Conservation (phyloP, 2,888 invertebrate species). For the Stenchaetothrips biformis region DNA sequence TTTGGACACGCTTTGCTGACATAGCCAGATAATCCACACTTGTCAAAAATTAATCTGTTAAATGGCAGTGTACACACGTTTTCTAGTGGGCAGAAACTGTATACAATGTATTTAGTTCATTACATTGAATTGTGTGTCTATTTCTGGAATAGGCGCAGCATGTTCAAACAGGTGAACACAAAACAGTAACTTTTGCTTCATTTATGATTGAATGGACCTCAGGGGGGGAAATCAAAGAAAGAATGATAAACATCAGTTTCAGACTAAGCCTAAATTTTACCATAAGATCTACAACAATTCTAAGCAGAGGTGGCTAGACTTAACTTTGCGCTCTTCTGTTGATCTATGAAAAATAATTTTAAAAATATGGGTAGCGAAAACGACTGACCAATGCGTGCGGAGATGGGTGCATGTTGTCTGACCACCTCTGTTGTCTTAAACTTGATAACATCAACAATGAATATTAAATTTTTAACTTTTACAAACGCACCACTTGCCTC, state of each 20-base stretch:
- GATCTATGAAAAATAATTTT: constrained; percentile 22
- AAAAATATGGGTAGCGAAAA: constrained; percentile 19
- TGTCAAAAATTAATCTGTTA: neutral
- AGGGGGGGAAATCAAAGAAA: neutral
- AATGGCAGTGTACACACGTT: constrained; percentile 21
- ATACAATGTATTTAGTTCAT: neutral
- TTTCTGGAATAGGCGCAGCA: constrained; percentile 5
- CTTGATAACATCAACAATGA: constrained; percentile 23
- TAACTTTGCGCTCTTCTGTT: constrained; percentile 24
- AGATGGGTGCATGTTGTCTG: constrained; percentile 14
- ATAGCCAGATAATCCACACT: constrained; percentile 10
- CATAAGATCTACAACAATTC: constrained; percentile 23
- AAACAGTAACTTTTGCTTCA: constrained; percentile 1
- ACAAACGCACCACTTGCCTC: constrained; percentile 8
- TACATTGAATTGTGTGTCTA: constrained; percentile 1
- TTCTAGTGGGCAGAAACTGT: neutral
- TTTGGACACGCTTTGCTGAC: constrained; percentile 18
- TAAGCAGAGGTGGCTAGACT: constrained; percentile 24
- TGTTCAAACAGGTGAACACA: constrained; percentile 3
- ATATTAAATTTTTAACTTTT: constrained; percentile 8
- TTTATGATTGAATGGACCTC: neutral
- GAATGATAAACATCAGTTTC: constrained; percentile 7
- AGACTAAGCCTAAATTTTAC: constrained; percentile 16
- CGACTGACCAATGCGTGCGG: constrained; percentile 24
- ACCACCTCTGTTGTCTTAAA: constrained; percentile 23